A percentile compares a stretch with the other conserved stretches of the same genome.
Conservation (phyloP, 2,888 invertebrate genomes). For the Lasius fuliginosus region DNA sequence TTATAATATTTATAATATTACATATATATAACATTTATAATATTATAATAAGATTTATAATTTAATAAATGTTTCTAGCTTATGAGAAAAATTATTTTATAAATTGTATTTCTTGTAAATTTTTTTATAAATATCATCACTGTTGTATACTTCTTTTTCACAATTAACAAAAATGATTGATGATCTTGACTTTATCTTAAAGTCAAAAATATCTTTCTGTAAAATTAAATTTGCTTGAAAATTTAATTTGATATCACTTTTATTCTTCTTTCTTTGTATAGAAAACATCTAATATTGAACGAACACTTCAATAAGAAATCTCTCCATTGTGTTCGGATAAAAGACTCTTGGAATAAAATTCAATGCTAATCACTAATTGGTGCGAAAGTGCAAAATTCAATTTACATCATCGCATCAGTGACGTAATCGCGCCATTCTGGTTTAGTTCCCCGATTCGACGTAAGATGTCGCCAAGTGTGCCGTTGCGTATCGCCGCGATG, state of each 20-base stretch:
- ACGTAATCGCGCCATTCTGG: background rate
- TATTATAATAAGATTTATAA: background rate
- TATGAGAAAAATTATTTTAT: background rate
- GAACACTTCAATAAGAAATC: background rate
- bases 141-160: background rate
- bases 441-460: background rate
- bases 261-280: background rate
- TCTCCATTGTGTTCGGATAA: background rate
- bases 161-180: background rate
- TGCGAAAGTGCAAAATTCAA: background rate
- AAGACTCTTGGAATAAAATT: background rate
- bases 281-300: background rate
- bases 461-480: slow-evolving; percentile 30
- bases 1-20: too few relatives aligned
- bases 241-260: too few relatives aligned
- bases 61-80: background rate
- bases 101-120: background rate
- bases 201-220: background rate
- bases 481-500: slow-evolving; percentile 50
- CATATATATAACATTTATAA: too few relatives aligned
- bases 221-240: background rate
- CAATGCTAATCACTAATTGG: background rate
- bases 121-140: background rate
- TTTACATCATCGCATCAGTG: background rate
- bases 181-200: background rate